Evolutionary conservation across 2,113 vertebrate genomes (phyloP).

Genomic region (Dicerorhinus sumatrensis): DNA sequence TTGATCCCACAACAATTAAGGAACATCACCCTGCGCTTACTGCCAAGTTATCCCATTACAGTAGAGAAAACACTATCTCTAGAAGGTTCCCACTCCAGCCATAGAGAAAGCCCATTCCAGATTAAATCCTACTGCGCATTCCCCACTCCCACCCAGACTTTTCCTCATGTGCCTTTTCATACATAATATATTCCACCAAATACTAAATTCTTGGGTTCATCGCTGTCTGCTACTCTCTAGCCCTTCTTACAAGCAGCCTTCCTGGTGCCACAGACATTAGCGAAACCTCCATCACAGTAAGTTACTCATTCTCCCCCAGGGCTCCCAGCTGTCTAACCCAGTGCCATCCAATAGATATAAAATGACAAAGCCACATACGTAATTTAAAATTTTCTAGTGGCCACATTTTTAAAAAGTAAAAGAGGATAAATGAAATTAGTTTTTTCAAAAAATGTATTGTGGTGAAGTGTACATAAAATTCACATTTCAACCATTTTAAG

Average conservation of each 20-base stretch:
- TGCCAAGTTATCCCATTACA: conserved; percentile 37
- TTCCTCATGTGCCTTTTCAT: background rate
- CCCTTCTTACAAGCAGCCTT: background rate
- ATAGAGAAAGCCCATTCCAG: background rate
- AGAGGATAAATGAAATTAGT: background rate
- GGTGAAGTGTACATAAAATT: background rate
- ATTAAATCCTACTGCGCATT: background rate
- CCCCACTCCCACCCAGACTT: background rate
- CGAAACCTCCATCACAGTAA: background rate
- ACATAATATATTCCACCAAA: background rate
- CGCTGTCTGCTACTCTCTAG: background rate
- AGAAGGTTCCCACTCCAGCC: background rate
- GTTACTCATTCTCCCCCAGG: background rate
- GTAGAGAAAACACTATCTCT: background rate
- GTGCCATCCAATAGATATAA: background rate
- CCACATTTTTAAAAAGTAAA: background rate
- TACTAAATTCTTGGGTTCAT: background rate
- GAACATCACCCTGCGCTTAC: background rate
- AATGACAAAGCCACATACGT: background rate
- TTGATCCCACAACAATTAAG: conserved; percentile 34
- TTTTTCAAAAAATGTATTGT: background rate
- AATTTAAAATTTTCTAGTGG: background rate
- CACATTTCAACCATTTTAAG: background rate
- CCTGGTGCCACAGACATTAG: background rate
- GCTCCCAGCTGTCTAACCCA: background rate